Evolutionary conservation across 1,140 invertebrate species (phyloP), one percentile per base, ranked within the genome.

Genomic region (Thereuonema tuberculata): DNA sequence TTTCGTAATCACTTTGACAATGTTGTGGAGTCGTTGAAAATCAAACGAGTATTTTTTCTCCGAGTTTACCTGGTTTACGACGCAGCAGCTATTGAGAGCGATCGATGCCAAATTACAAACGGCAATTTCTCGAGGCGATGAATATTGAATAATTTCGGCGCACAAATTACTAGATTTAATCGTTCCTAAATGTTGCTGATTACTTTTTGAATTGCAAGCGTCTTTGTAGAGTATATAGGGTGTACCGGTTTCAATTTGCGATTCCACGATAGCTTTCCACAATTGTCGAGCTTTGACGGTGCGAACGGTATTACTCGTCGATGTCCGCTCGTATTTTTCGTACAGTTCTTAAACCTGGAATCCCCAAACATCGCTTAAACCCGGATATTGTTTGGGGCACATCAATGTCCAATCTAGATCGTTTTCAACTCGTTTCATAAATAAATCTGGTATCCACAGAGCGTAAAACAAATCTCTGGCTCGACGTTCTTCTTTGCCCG

Each of bases 161-260:
- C 95, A 99, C 17, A 99, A 76, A 75, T 99, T 99, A 62, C 92
- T 96, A 72, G 93, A 94, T 75, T 96, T 97, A 62, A 99, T 98
- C 2, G 96, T 99, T 26, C 96, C 97, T 21, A 99, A 73, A 76
- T 99, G 98, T 74, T 99, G 85, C 70, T 99, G 97, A 74, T 99
- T 99, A 56, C 89, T 93, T 76, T 99, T 99, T 9, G 85, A 76
- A 71, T 99, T 99, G 68, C 95, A 98, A 17, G 91, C 82, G 77
- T 99, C 97, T 75, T 98, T 98, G 70, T 96, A 98, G 0, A 93
- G 74, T 90, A 99, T 98, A 70, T 95, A 99, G 2, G 97, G 96
- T 20, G 87, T 94, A 26, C 97, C 97, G n/a, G 95, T 99, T 80
- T 99, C 97, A 2, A 96, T 89, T 79, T 99, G 96, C 1, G 93